Percentiles rank a stretch among this genome's conserved stretches.
Conservation (phyloP, 2,113 vertebrate genomes). For the Synchiropus splendidus region DNA sequence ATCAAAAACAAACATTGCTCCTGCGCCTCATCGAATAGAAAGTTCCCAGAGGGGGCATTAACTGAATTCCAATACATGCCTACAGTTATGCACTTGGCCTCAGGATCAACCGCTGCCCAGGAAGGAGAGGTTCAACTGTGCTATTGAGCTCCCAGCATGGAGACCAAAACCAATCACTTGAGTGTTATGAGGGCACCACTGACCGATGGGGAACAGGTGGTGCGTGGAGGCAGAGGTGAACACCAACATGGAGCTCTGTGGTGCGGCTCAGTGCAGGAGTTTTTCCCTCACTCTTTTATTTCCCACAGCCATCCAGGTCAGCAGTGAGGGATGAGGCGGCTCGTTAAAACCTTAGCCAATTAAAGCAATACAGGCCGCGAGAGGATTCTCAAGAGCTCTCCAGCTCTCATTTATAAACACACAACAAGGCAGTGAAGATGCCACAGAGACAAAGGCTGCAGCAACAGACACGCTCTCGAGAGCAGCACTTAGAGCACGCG, state of each 20-base stretch:
- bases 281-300: slow-evolving; percentile 45
- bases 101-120: slow-evolving; percentile 44
- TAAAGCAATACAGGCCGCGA: slow-evolving; percentile 52
- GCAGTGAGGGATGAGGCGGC: slow-evolving; percentile 62
- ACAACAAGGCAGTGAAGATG: slow-evolving; percentile 53
- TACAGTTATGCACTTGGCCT: slow-evolving; percentile 60
- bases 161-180: slow-evolving; percentile 36
- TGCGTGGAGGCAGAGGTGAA: slow-evolving; percentile 22
- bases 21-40: slow-evolving; percentile 69
- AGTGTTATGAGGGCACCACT: slow-evolving; percentile 18
- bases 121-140: slow-evolving; percentile 35
- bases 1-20: slow-evolving; percentile 23
- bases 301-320: slow-evolving; percentile 63
- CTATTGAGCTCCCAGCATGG: no score
- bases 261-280: slow-evolving; percentile 30
- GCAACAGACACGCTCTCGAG: slow-evolving; percentile 20
- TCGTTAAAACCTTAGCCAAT: slow-evolving; percentile 67
- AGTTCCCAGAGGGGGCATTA: slow-evolving; percentile 67
- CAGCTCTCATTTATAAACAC: slow-evolving; percentile 55
- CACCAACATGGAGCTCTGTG: slow-evolving; percentile 18
- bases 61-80: slow-evolving; percentile 80
- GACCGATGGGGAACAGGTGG: slow-evolving; percentile 56
- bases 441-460: slow-evolving; percentile 30
- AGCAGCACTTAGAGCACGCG: slow-evolving; percentile 1
- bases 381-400: slow-evolving; percentile 56